Evolutionary conservation across 2,797 vertebrate genomes (phyloP), one percentile per base, ranked within the genome.

Genomic region (Sarcophilus harrisii): DNA sequence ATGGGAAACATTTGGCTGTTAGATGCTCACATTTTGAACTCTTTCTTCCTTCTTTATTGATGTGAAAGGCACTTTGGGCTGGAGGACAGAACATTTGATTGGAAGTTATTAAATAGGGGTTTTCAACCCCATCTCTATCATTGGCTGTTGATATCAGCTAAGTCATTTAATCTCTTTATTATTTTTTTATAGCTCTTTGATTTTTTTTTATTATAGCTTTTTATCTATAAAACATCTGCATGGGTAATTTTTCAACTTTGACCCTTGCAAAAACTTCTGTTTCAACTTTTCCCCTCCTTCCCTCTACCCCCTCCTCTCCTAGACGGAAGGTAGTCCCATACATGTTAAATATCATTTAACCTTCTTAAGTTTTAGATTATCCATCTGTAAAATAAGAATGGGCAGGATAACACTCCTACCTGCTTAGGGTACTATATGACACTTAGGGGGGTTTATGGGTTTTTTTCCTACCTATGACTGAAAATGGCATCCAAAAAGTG

Each of bases 91-190:
- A 73, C 32, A 73, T 0, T 94, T 32, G 57, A 90, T 3, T 90
- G 32, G 8, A 16, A 92, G 96, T 96, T 16, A 94, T 57, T 91
- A 96, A 94, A 95, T 58, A 94, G 5, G 94, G 30, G 91, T 90
- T 93, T 4, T 93, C 29, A n/a, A 91, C 52, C n/a, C 91, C 91
- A 54, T 95, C 12, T 94, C 18, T 90, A 32, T 6, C 12, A 52
- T 49, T 91, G 45, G 3, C 96, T 96, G 73, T 58, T 93, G 1
- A 59, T 59, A 90, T 95, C 90, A 95, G 38, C 49, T 3, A 91
- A 91, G n/a, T 96, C 58, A 95, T 38, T 92, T 90, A 90, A 27
- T 6, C 92, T 96, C 30, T 60, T 14, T 93, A 30, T 0, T n/a
- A n/a, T 49, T 49, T 49, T n/a, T 49, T 49, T 49, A 49, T 49